Conservation (phyloP, 1,140 invertebrate species). For the Charaxes varanes region DNA sequence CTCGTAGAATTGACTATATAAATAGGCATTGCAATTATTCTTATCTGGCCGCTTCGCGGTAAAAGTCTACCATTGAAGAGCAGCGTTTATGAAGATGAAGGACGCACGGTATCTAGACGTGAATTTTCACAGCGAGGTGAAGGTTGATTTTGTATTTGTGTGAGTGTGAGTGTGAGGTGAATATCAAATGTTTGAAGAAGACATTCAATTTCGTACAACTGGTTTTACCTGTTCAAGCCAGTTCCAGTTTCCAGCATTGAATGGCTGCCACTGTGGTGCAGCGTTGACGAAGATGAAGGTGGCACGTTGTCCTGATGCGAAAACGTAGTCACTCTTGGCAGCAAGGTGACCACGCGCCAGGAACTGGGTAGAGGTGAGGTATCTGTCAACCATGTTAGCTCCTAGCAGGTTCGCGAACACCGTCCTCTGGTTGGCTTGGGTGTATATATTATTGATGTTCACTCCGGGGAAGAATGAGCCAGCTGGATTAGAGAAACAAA, state of each 20-base stretch:
- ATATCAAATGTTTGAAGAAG: too few relatives aligned
- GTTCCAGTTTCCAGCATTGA: slow-evolving; percentile 80
- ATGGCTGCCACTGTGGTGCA: slow-evolving; percentile 79
- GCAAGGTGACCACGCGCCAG: slow-evolving; percentile 80
- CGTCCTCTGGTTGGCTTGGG: slow-evolving; percentile 44
- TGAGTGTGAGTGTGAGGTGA: too few relatives aligned
- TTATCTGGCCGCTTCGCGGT: too few relatives aligned
- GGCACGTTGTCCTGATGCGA: slow-evolving; percentile 76
- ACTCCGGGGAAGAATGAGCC: slow-evolving; percentile 55
- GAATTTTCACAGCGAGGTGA: too few relatives aligned
- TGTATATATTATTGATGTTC: slow-evolving; percentile 44
- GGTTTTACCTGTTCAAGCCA: slow-evolving; percentile 58
- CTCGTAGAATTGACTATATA: too few relatives aligned
- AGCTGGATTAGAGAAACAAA: too few relatives aligned
- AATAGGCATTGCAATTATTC: too few relatives aligned
- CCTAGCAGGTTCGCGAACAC: slow-evolving; percentile 42
- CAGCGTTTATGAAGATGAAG: too few relatives aligned
- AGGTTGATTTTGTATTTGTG: too few relatives aligned
- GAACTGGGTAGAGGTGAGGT: slow-evolving; percentile 49
- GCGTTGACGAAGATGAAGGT: slow-evolving; percentile 80
- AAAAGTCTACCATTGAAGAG: too few relatives aligned
- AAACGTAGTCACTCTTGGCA: slow-evolving; percentile 80
- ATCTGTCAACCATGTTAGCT: slow-evolving; percentile 37
- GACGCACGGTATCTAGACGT: too few relatives aligned
- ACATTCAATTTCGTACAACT: too few relatives aligned